Percentiles rank a stretch among this genome's conserved stretches.
Evolutionary conservation across 2,113 vertebrate species (phyloP).

Genomic region (Sminthopsis crassicaudata): DNA sequence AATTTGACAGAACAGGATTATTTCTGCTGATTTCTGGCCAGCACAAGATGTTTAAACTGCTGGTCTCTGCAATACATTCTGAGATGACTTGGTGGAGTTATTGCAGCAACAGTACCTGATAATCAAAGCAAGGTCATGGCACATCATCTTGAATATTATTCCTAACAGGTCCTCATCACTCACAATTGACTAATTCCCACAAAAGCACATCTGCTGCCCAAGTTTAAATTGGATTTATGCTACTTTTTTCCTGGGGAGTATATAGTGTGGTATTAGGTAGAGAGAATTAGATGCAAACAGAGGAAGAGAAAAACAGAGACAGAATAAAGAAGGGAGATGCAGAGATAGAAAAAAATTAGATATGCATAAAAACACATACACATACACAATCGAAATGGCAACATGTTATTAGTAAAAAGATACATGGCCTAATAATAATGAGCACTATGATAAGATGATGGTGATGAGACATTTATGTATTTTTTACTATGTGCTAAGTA

Average conservation of each 20-base stretch:
- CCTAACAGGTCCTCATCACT: constrained; percentile 46
- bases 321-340: neutral
- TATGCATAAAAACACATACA: neutral
- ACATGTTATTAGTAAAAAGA: neutral
- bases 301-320: neutral
- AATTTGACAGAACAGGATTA: constrained; percentile 49
- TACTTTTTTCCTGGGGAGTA: neutral
- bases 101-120: constrained; percentile 34
- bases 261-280: neutral
- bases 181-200: constrained; percentile 47
- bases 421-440: neutral
- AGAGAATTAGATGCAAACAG: neutral
- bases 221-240: constrained; percentile 31
- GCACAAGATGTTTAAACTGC: constrained; percentile 4
- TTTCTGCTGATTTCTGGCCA: constrained; percentile 40
- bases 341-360: constrained; percentile 38
- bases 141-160: constrained; percentile 52
- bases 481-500: neutral
- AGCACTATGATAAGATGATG: neutral
- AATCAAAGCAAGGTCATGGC: constrained; percentile 66
- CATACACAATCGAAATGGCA: neutral
- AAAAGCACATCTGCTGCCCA: neutral
- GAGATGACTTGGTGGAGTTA: constrained; percentile 57
- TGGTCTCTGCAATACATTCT: constrained; percentile 14
- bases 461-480: neutral